Evolutionary conservation across 2,888 invertebrate species (phyloP), one percentile per base, ranked within the genome.

Genomic region (Hyalella azteca): DNA sequence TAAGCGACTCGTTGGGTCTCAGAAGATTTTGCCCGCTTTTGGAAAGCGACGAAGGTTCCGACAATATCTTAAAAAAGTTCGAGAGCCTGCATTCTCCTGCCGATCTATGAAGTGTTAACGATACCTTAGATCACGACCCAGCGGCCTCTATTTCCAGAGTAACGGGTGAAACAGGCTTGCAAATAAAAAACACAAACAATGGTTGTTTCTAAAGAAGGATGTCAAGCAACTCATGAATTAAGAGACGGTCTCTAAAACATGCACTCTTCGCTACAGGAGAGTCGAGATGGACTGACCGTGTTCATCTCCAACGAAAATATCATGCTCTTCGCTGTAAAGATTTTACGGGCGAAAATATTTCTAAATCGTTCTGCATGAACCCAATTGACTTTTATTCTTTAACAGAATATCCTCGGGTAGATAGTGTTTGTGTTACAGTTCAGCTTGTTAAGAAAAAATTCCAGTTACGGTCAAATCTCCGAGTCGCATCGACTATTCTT

Each of bases 81-180:
- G 66, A 66, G 36, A 66, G 66, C 66, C 36, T n/a, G 36, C 36
- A 13, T 36, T 36, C 32, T 36, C 66, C 36, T 36, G 66, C 66
- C 66, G 36, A 66, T 66, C 66, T 66, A 66, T 66, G 66, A 66
- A 66, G 66, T 66, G 66, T 66, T 66, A 66, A 66, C 66, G 66
- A 66, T 36, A 36, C 66, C 36, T 66, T 66, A 66, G 36, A 66
- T 66, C 66, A 66, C 66, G 66, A 66, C 66, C 32, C 19, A 32
- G 36, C n/a, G 66, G 32, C 66, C 66, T 32, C 36, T 36, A 36
- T 66, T 66, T 66, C 36, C 66, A 36, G 36, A 36, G 36, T 36
- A 66, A 66, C 32, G 66, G 66, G 36, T 66, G 66, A 66, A 66
- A 66, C 54, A 54, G 54, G 54, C 66, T 66, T 36, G 19, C 66